Conservation (phyloP, 2,113 vertebrate species). For the Erinaceus europaeus region DNA sequence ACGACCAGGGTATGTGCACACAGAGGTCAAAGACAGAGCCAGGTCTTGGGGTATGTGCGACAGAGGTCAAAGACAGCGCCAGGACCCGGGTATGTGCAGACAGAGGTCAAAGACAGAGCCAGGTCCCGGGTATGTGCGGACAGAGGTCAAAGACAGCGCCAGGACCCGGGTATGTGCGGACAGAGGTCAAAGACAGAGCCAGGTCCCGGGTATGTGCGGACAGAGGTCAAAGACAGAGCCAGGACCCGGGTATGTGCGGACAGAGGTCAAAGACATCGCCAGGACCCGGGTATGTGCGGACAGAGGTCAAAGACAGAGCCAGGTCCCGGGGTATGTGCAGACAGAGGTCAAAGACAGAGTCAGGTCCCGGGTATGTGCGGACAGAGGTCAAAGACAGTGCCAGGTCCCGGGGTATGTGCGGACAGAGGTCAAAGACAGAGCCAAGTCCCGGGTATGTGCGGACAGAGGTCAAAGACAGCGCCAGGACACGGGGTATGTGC, state of each 20-base stretch:
- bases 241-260: no score
- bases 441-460: constrained; percentile 5
- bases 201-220: constrained; percentile 7
- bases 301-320: constrained; percentile 47
- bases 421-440: not conserved
- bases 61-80: constrained; percentile 47
- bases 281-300: constrained; percentile 5
- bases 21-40: not conserved
- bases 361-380: constrained; percentile 6
- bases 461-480: constrained; percentile 48
- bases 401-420: no score
- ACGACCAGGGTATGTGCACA: no score
- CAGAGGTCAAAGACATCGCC: not conserved
- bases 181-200: not conserved
- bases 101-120: not conserved
- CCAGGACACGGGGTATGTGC: no score
- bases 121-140: constrained; percentile 7
- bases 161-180: no score
- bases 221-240: constrained; percentile 47
- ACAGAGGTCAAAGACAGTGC: constrained; percentile 48
- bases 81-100: no score
- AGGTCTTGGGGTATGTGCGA: not conserved
- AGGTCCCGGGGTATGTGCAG: no score
- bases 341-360: not conserved
- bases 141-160: constrained; percentile 47